Percentiles rank a stretch among this genome's conserved stretches.
Conservation (phyloP, 2,113 vertebrate species). For the human region GRCh38 chr15:52494001-52494500, state of each 20-base stretch:
- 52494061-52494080: background rate
- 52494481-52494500: background rate
- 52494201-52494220: background rate
- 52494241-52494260: background rate
- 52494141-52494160: background rate
- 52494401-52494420: background rate
- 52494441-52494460: background rate
- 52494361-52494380: background rate
- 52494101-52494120: background rate
- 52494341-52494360: background rate
- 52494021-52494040: background rate
- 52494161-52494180: background rate
- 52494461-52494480: slow-evolving; percentile 1
- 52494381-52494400: background rate
- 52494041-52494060: background rate
- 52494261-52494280: background rate
- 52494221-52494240: background rate
- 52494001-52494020: background rate
- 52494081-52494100: background rate
- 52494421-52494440: background rate
- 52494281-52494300: background rate
- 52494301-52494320: background rate
- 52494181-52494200: slow-evolving; percentile 35
- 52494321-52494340: background rate
- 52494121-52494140: background rate